phyloP scores from a whole-genome alignment of 2,797 vertebrate species.

The Epinephelus awoara region DNA sequence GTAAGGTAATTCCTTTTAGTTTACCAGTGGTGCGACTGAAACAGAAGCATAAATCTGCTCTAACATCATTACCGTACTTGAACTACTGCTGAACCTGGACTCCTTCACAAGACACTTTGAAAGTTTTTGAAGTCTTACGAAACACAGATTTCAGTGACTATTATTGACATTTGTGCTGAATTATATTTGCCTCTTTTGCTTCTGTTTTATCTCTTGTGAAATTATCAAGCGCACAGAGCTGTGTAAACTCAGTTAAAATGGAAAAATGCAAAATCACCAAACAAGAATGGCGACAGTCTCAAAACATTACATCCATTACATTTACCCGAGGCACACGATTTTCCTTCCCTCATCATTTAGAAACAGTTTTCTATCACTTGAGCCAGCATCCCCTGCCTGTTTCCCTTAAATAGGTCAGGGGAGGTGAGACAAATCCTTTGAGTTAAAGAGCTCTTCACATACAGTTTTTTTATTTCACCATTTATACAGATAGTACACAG shows the following conservation, averaged over 20 bases:
- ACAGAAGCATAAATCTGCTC: not conserved
- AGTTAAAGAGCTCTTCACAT: slow-evolving; percentile 46
- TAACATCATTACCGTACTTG: not conserved
- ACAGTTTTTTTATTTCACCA: slow-evolving; percentile 36
- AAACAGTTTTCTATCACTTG: slow-evolving; percentile 19
- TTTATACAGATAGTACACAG: slow-evolving; percentile 40
- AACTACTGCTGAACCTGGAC: not conserved
- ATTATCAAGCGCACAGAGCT: not conserved
- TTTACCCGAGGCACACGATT: not conserved
- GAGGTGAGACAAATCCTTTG: slow-evolving; percentile 51
- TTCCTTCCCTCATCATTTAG: slow-evolving; percentile 23
- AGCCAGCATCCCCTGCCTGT: slow-evolving; percentile 14
- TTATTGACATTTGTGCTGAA: not conserved
- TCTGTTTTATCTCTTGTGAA: not conserved
- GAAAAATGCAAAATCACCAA: not conserved
- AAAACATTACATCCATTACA: slow-evolving; percentile 5
- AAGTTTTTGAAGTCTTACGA: not conserved
- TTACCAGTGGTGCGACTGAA: too few relatives aligned
- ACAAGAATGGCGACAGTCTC: not conserved
- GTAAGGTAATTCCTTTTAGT: too few relatives aligned
- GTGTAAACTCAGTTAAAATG: not conserved
- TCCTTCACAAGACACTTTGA: not conserved
- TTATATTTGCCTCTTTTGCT: not conserved
- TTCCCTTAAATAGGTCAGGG: slow-evolving; percentile 24
- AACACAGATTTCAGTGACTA: not conserved